Base-by-base conservation (phyloP, 2,113 vertebrate genomes). In the Rhodinocichla rosea region DNA sequence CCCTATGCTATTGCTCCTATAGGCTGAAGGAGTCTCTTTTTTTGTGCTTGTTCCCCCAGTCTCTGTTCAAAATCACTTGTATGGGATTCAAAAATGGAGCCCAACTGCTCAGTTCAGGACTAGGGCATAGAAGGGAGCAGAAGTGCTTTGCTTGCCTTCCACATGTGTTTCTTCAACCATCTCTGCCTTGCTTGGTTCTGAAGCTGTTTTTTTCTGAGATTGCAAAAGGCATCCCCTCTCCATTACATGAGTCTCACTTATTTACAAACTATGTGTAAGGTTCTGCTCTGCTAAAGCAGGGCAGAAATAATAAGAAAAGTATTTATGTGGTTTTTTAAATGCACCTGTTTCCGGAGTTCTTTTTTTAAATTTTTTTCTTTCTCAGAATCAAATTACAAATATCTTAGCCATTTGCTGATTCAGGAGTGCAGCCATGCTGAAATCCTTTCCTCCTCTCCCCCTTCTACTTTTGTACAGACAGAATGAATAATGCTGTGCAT, bases 121-220 rank as follows among this genome's bases (percentile, higher is more conserved):
- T 52, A 7, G 45, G 5, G 9, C 21, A 23, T 3, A 74, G 45
- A 6, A 35, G 27, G 18, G 16, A 70, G 24, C 33, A 65, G 55
- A 52, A 40, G 10, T 60, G 14, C 33, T 45, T 69, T 89, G 27
- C 68, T 22, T 64, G 22, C 24, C 11, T 89, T 60, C 35, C 21
- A 11, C 0, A 0, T 15, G 6, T 56, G 24, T 60, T 87, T 77
- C 4, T 50, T 33, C n/a, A 74, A n/a, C 14, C 3, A 8, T 28
- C 21, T 83, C 63, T 83, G 39, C 30, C 30, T 59, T 73, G 49
- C 5, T 26, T 83, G 27, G 19, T 42, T 69, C 27, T 73, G 68
- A 80, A 73, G 18, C 15, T 78, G 11, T 6, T 63, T 32, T 62
- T 15, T 65, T 19, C 78, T 67, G 67, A 79, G 81, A 18, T 3